Conservation (phyloP, 2,797 vertebrate genomes). For the Centroberyx gerrardi region DNA sequence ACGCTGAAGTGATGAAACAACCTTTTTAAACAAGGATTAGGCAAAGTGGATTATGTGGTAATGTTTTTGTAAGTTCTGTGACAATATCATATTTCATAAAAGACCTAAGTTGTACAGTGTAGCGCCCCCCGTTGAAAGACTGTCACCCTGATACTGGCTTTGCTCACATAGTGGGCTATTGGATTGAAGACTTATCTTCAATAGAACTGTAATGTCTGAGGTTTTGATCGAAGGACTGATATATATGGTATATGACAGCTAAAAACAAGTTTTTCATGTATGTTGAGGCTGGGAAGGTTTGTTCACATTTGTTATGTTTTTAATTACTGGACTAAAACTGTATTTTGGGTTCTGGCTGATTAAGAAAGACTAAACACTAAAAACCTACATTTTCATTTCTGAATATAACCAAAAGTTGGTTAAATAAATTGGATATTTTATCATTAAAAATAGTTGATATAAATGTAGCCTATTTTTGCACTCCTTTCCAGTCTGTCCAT, state of each 20-base stretch:
- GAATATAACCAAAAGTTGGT: too few relatives aligned
- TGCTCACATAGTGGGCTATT: neutral
- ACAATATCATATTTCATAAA: neutral
- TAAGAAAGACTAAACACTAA: too few relatives aligned
- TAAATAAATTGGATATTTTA: too few relatives aligned
- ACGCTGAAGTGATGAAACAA: slow-evolving; percentile 11
- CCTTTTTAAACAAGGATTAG: slow-evolving; percentile 10
- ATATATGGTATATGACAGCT: slow-evolving; percentile 15
- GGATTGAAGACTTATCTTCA: slow-evolving; percentile 12
- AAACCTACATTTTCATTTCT: too few relatives aligned
- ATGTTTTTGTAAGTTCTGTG: too few relatives aligned
- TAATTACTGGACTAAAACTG: slow-evolving; percentile 12
- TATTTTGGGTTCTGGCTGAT: too few relatives aligned
- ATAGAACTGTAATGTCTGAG: slow-evolving; percentile 31
- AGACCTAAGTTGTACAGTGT: neutral
- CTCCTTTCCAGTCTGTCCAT: too few relatives aligned
- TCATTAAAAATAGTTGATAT: too few relatives aligned
- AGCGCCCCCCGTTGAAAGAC: neutral
- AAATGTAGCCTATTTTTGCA: too few relatives aligned
- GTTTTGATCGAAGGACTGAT: slow-evolving; percentile 39
- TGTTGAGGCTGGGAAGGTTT: slow-evolving; percentile 15
- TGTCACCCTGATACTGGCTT: neutral
- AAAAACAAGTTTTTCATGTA: too few relatives aligned
- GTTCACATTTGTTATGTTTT: slow-evolving; percentile 24
- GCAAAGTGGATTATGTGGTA: slow-evolving; percentile 15